Base-by-base conservation (phyloP, 2,888 invertebrate species). In the Mantis religiosa region DNA sequence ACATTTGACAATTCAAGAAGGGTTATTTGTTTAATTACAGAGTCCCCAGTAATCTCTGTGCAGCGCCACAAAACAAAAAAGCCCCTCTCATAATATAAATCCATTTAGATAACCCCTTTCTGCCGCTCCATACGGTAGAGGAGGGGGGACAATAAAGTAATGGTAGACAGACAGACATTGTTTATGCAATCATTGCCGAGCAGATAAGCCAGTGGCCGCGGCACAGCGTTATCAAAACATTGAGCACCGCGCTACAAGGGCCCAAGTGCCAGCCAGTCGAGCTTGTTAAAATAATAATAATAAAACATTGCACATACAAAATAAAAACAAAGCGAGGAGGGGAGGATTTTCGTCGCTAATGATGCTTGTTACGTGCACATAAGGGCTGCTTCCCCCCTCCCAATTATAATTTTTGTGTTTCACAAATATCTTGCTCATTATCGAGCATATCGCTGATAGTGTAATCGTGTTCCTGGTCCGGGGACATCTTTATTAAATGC, bases 61-160 rank as follows among this genome's bases (percentile, higher is more conserved):
- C 54, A 71, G 54, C 54, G 54, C 54, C 54, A 71, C 54, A 71
- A 41, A 71, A 71, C 54, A 71, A 71, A 71, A 71, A n/a, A 87
- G 34, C 87, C 9, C 2, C 2, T 1, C 9, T 34, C 82, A 82
- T 82, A 41, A 87, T 87, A 87, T 82, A 87, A 87, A 87, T 87
- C 87, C 87, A 87, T 87, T 87, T 34, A 87, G 87, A 87, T 87
- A 87, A 87, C 82, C 87, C 30, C 87, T 82, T 71, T 71, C 54
- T 71, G 54, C 3, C 15, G 15, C 6, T 20, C 54, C 54, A 71
- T 71, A 71, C 54, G 54, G 15, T 15, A 1, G 20, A 2, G 15
- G 47, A 47, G 12, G 20, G 54, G 20, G 54, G 20, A 71, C 54
- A 71, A 71, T 71, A 71, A 71, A 71, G 54, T 71, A 20, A 20